A percentile compares a stretch with the other conserved stretches of the same genome.
phyloP scores from a whole-genome alignment of 2,888 invertebrate species.

The Parnassius apollo region DNA sequence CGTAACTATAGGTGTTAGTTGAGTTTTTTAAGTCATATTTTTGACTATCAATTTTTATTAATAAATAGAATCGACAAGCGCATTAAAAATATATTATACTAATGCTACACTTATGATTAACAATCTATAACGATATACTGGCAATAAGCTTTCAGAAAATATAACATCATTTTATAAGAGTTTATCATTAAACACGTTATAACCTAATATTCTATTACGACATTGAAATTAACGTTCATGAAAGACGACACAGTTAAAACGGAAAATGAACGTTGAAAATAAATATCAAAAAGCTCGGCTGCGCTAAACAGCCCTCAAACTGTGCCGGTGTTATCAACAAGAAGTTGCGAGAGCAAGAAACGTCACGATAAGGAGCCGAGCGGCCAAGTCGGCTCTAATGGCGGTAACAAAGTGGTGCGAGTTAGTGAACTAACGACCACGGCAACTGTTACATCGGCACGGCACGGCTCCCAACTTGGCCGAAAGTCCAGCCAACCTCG shows the following conservation, averaged over 20 bases:
- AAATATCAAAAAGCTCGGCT: neutral
- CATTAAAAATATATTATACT: too few relatives aligned
- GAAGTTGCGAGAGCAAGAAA: conserved; percentile 41
- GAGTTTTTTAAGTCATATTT: too few relatives aligned
- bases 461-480: conserved; percentile 7
- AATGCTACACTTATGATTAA: too few relatives aligned
- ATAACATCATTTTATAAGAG: too few relatives aligned
- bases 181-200: neutral
- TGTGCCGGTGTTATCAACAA: conserved; percentile 39
- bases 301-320: conserved; percentile 26
- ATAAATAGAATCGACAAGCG: too few relatives aligned
- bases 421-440: conserved; percentile 55
- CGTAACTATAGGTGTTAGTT: too few relatives aligned
- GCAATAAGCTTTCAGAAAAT: too few relatives aligned
- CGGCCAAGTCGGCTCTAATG: conserved; percentile 46
- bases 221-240: neutral
- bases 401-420: conserved; percentile 45
- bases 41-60: too few relatives aligned
- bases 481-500: conserved; percentile 21
- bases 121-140: too few relatives aligned
- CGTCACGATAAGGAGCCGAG: conserved; percentile 44
- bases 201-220: neutral
- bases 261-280: neutral
- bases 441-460: conserved; percentile 45
- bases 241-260: neutral